Evolutionary conservation across 2,888 invertebrate species (phyloP).

Genomic region (Agonum fuliginosum): DNA sequence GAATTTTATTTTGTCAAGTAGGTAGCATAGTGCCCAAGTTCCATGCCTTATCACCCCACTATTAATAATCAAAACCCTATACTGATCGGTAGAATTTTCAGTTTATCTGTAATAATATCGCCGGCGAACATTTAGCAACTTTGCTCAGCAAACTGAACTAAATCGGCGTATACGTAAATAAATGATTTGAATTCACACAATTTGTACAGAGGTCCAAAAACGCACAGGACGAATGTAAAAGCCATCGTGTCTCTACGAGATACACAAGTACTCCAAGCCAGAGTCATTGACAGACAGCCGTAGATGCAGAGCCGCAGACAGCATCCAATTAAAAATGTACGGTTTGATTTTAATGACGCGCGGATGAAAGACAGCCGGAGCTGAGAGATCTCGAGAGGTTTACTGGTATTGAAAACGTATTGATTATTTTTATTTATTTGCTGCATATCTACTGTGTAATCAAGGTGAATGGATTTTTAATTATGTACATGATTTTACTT

Average conservation of each 20-base stretch:
- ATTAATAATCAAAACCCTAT: no score
- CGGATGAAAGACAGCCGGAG: slow-evolving; percentile 31
- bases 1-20: no score
- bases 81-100: no score
- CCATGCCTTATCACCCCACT: no score
- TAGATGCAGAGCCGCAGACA: slow-evolving; percentile 51
- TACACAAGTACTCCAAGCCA: slow-evolving; percentile 15
- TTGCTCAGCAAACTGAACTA: no score
- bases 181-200: no score
- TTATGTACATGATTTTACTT: slow-evolving; percentile 19
- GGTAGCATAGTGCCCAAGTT: no score
- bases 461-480: slow-evolving; percentile 36
- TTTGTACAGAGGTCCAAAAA: no score
- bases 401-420: slow-evolving; percentile 40
- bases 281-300: slow-evolving; percentile 53
- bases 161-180: no score
- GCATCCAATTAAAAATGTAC: slow-evolving; percentile 55
- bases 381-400: slow-evolving; percentile 8
- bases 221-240: no score
- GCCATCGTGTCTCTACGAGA: background rate
- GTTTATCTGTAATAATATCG: no score
- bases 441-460: slow-evolving; percentile 29
- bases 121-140: no score
- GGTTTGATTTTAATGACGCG: slow-evolving; percentile 38
- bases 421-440: slow-evolving; percentile 39